Evolutionary conservation across 2,113 vertebrate genomes (phyloP).

Genomic region (Corythornis madagascariensis): DNA sequence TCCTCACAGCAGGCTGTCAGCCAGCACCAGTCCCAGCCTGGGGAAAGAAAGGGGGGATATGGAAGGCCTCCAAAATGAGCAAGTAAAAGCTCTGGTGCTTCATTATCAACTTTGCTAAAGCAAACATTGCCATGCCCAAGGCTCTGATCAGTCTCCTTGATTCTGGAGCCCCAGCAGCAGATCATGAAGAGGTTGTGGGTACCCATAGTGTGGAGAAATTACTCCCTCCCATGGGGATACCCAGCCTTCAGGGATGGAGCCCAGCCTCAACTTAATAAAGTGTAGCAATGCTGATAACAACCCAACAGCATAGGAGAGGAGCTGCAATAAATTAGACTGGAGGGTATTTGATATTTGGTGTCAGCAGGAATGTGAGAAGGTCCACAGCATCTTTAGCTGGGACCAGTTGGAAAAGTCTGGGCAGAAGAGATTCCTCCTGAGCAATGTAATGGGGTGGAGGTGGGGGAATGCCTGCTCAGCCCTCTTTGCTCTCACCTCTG

Average conservation of each 20-base stretch:
- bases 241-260: not conserved
- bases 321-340: not conserved
- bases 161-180: not conserved
- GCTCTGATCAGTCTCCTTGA: not conserved
- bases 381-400: not conserved
- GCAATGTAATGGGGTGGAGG: not conserved
- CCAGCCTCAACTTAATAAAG: not conserved
- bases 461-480: not conserved
- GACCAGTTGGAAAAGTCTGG: not conserved
- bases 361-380: not conserved
- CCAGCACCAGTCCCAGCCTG: not conserved
- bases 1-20: not conserved
- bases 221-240: not conserved
- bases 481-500: not conserved
- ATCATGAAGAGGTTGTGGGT: not conserved
- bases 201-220: not conserved
- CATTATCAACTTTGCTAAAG: not conserved
- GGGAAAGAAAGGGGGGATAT: not conserved
- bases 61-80: not conserved
- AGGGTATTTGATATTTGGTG: not conserved
- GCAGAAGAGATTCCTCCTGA: not conserved
- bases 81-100: not conserved
- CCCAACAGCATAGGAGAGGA: not conserved
- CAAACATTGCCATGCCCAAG: not conserved
- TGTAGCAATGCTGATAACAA: not conserved